Evolutionary conservation across 2,888 invertebrate species (phyloP).

Genomic region (Chrysodeixis includens): DNA sequence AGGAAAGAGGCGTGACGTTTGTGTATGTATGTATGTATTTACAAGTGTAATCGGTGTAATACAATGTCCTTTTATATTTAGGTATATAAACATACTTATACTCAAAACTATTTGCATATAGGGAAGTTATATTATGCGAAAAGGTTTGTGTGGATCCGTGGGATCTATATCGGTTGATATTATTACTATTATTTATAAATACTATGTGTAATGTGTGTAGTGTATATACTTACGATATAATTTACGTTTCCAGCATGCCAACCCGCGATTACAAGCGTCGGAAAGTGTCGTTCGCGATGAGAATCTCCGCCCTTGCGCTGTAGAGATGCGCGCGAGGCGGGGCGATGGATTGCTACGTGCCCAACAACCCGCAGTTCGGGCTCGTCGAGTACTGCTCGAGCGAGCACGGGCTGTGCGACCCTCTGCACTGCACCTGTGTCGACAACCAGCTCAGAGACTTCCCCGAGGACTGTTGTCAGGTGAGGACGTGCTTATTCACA

Average conservation of each 20-base stretch:
- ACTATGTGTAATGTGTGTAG: no score
- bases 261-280: slow-evolving; percentile 76
- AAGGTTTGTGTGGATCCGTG: no score
- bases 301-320: slow-evolving; percentile 78
- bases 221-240: slow-evolving; percentile 13
- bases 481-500: no score
- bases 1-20: no score
- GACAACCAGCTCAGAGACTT: slow-evolving; percentile 76
- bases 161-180: no score
- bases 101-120: no score
- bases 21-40: no score
- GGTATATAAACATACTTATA: no score
- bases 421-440: slow-evolving; percentile 84
- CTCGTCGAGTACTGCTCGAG: slow-evolving; percentile 78
- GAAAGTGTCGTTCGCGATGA: slow-evolving; percentile 61
- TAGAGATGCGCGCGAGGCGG: slow-evolving; percentile 80
- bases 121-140: no score
- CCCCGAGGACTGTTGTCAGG: slow-evolving; percentile 81
- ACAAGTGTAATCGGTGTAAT: no score
- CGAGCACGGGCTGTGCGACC: slow-evolving; percentile 79
- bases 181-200: no score
- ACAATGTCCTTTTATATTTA: no score
- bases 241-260: slow-evolving; percentile 73
- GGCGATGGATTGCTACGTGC: slow-evolving; percentile 91
- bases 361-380: slow-evolving; percentile 92